Percentiles rank a stretch among this genome's conserved stretches.
Evolutionary conservation across 2,797 vertebrate genomes (phyloP).

Genomic region (Lacerta bilineata): DNA sequence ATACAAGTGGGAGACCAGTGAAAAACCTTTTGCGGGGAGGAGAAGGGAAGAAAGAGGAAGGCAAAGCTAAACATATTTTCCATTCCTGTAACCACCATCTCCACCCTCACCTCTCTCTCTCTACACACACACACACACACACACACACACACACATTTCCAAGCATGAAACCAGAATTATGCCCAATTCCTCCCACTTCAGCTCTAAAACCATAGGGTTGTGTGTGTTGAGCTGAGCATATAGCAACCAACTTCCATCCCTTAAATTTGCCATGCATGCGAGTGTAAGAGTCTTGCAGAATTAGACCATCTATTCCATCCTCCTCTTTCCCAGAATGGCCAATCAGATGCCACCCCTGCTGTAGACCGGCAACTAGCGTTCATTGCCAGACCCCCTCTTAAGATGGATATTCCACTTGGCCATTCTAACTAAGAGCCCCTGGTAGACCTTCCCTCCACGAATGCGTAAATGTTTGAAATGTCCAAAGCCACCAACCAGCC

Average conservation of each 20-base stretch:
- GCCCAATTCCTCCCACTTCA: too few species aligned
- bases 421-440: too few species aligned
- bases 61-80: too few species aligned
- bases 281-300: background rate
- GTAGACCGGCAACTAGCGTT: too few species aligned
- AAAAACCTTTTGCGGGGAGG: too few species aligned
- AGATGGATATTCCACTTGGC: background rate
- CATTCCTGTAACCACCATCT: background rate
- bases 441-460: background rate
- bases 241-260: too few species aligned
- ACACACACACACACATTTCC: background rate
- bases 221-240: background rate
- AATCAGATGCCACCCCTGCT: background rate
- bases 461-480: background rate
- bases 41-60: background rate
- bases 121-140: too few species aligned
- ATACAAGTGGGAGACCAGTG: background rate
- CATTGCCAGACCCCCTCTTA: background rate
- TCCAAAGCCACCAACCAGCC: background rate
- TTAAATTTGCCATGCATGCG: too few species aligned
- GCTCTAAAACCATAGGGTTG: too few species aligned
- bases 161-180: too few species aligned
- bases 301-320: background rate
- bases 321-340: background rate
- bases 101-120: too few species aligned